Conservation (phyloP, 37 sponge, comb jelly and placozoan genomes). For the Eunapius fragilis region DNA sequence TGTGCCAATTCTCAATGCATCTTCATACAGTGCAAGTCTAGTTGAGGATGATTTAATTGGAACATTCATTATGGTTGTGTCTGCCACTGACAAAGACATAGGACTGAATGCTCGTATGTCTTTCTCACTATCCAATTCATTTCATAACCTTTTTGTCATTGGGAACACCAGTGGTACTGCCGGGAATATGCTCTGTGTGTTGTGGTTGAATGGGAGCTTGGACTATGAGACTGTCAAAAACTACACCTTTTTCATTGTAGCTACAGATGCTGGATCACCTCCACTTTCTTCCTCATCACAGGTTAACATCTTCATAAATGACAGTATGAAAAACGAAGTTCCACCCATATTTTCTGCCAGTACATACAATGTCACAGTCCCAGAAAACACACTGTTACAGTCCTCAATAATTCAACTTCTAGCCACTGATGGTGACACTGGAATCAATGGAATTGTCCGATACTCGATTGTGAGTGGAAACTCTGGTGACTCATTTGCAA, state of each 20-base stretch:
- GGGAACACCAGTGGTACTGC: slow-evolving; percentile 21
- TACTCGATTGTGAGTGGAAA: slow-evolving; percentile 75
- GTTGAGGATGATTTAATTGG: slow-evolving; percentile 50
- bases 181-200: neutral
- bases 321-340: slow-evolving; percentile 57
- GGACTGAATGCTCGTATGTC: slow-evolving; percentile 58
- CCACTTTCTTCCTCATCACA: slow-evolving; percentile 23
- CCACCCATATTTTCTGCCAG: slow-evolving; percentile 51
- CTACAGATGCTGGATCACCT: slow-evolving; percentile 42
- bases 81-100: slow-evolving; percentile 66
- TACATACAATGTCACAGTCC: slow-evolving; percentile 43
- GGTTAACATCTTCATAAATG: slow-evolving; percentile 39
- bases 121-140: slow-evolving; percentile 38
- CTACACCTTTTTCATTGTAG: slow-evolving; percentile 56
- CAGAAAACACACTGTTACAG: slow-evolving; percentile 60
- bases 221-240: slow-evolving; percentile 52
- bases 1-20: slow-evolving; percentile 40
- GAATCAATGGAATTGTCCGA: slow-evolving; percentile 56
- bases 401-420: slow-evolving; percentile 54
- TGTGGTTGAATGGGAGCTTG: slow-evolving; percentile 17
- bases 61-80: slow-evolving; percentile 10
- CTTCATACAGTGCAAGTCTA: slow-evolving; percentile 25
- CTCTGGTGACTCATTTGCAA: slow-evolving; percentile 48
- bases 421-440: slow-evolving; percentile 67
- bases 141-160: slow-evolving; percentile 45